Evolutionary conservation across 2,113 vertebrate species (phyloP), one percentile per base, ranked within the genome.

Genomic region (Ovis canadensis): DNA sequence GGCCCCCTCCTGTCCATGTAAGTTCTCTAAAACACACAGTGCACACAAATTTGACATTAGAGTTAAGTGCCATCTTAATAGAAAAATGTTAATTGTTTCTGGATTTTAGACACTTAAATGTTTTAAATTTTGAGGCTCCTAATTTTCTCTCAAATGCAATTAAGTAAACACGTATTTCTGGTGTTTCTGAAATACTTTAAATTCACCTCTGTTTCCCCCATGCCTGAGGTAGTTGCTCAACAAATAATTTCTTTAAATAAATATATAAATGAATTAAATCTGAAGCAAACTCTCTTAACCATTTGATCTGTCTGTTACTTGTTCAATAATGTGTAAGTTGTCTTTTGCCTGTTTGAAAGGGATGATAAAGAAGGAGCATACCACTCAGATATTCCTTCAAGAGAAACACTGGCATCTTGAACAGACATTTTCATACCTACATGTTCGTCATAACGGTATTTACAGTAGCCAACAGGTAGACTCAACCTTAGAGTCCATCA

Each of bases 111-210:
- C 7, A 88, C 78, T 93, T 71, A n/a, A 55, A 33, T 40, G 25
- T 74, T 93, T 97, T 62, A 78, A 55, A 77, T 78, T 59, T 59
- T 57, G 29, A 84, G 6, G 31, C 5, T 83, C 45, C 4, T 81
- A 50, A 21, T 81, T 25, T 85, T 93, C 43, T n/a, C 60, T 86
- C 71, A 92, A 50, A 36, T 90, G 36, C 60, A 74, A 9, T 80
- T 78, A 88, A 16, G 55, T 8, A 40, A 92, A 67, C 21, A 83
- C 3, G 8, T 78, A 78, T 27, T 29, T 90, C 43, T 45, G 3
- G n/a, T 29, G 11, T 82, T 95, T 97, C 93, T 74, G 25, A 92
- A 90, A 62, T 71, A 27, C 82, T 15, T 94, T 88, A 88, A 88
- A 93, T 91, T 90, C 23, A 87, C 9, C 16, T 52, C 3, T 81